Evolutionary conservation across 2,113 vertebrate genomes (phyloP), one percentile per base, ranked within the genome.

Genomic region (Rhegmatorhina hoffmannsi): DNA sequence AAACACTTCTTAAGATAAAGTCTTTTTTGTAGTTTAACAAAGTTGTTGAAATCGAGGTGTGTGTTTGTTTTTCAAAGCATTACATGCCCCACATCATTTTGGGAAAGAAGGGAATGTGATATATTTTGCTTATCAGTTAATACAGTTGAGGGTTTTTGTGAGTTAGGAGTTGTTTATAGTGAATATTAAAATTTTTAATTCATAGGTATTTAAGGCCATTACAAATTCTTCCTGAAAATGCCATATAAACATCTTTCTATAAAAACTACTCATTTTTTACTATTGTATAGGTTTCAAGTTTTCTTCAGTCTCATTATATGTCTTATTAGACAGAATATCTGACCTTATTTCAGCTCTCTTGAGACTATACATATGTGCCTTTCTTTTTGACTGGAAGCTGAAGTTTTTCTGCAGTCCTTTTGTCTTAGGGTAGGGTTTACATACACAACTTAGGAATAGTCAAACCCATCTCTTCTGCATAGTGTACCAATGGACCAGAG

Each of bases 121-220:
- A 5, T 81, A 21, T 87, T 94, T 95, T 70, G 74, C 43, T 11
- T 94, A 18, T 44, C n/a, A 67, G 6, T 86, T 92, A 76, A 64
- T 76, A 26, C 11, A 87, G 0, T 15, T 66, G 38, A 5, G 13
- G 0, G 0, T 2, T 90, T 87, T 70, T 46, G 7, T 49, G 59
- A 88, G 11, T 70, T 72, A 38, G 10, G 38, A 60, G 21, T 46
- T 86, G 8, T 38, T 78, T 77, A 17, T 20, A 55, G 8, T 53
- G 15, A 76, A 33, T 64, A 47, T 58, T 53, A 92, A 43, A 25
- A 58, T 58, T 85, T 80, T 72, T 29, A 50, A 73, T 86, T 80
- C 4, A 34, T 36, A 34, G 7, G 3, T 16, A 47, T 59, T 85
- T 79, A 78, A 92, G 52, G 15, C 26, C 33, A 31, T 83, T 46